A percentile compares a stretch with the other conserved stretches of the same genome.
Conservation (phyloP, 2,888 invertebrate genomes). For the Osmoderma eremita region DNA sequence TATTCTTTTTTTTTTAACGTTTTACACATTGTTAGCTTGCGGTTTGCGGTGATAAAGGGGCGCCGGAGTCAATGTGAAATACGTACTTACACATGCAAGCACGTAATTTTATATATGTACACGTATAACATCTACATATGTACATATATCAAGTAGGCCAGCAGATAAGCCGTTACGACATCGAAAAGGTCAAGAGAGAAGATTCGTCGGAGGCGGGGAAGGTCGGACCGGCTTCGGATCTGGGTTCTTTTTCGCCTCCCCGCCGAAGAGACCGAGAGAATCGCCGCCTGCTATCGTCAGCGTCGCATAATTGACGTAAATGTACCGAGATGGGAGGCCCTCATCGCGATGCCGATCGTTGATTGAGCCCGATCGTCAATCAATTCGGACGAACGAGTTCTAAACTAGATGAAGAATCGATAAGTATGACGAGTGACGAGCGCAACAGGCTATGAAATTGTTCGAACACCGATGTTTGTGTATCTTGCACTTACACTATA, state of each 20-base stretch:
- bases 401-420: constrained; percentile 15
- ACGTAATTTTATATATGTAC: constrained; percentile 24
- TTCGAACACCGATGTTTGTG: no score
- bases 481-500: no score
- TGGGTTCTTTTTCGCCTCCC: not conserved
- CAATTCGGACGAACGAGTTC: constrained; percentile 5
- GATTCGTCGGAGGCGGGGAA: constrained; percentile 17
- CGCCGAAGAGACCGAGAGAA: not conserved
- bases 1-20: no score
- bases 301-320: not conserved
- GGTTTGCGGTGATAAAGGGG: constrained; percentile 6
- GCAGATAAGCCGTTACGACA: constrained; percentile 31
- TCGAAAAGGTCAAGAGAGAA: constrained; percentile 32
- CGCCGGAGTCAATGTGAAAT: no score
- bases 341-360: constrained; percentile 2
- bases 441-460: constrained; percentile 2
- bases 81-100: constrained; percentile 19
- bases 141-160: constrained; percentile 33
- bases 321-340: not conserved
- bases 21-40: constrained; percentile 8
- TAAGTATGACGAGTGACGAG: not conserved
- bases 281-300: not conserved
- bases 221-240: no score
- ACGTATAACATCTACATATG: no score
- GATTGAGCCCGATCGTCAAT: constrained; percentile 24